Conservation (phyloP, 2,797 vertebrate genomes). For the Eupleurogrammus muticus region DNA sequence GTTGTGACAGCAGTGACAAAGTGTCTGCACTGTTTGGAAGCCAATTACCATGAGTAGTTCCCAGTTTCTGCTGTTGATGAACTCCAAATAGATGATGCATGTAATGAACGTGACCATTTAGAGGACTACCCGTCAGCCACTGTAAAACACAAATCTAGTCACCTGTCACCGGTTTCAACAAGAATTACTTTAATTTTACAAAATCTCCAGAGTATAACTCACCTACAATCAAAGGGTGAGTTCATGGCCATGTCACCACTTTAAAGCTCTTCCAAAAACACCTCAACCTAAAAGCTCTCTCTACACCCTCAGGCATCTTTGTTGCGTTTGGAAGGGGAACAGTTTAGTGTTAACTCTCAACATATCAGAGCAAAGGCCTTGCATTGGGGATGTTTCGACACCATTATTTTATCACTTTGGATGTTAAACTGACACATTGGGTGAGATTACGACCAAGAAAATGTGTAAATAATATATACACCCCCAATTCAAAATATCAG, state of each 20-base stretch:
- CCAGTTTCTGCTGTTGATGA: neutral
- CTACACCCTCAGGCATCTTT: slow-evolving; percentile 21
- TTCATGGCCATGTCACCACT: slow-evolving; percentile 34
- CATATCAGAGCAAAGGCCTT: neutral
- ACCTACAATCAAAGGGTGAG: slow-evolving; percentile 22
- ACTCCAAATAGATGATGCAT: neutral
- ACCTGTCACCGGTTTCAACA: neutral
- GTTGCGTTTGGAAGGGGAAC: slow-evolving; percentile 1
- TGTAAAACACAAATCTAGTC: slow-evolving; percentile 6
- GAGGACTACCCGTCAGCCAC: neutral
- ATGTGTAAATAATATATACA: neutral
- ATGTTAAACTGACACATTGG: neutral
- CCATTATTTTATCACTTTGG: neutral
- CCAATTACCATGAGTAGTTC: slow-evolving; percentile 6
- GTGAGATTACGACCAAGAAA: neutral
- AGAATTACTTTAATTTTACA: neutral
- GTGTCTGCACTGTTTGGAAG: slow-evolving; percentile 1
- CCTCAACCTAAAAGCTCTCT: neutral
- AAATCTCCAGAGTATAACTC: neutral
- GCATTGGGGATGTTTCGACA: neutral
- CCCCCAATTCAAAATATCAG: too few relatives aligned
- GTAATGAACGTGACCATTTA: slow-evolving; percentile 1
- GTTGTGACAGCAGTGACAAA: slow-evolving; percentile 27
- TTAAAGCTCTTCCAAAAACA: slow-evolving; percentile 44
- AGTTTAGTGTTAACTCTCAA: slow-evolving; percentile 2